Evolutionary conservation across 2,113 vertebrate species (phyloP), one percentile per base, ranked within the genome.

Genomic region (Hassar affinis): DNA sequence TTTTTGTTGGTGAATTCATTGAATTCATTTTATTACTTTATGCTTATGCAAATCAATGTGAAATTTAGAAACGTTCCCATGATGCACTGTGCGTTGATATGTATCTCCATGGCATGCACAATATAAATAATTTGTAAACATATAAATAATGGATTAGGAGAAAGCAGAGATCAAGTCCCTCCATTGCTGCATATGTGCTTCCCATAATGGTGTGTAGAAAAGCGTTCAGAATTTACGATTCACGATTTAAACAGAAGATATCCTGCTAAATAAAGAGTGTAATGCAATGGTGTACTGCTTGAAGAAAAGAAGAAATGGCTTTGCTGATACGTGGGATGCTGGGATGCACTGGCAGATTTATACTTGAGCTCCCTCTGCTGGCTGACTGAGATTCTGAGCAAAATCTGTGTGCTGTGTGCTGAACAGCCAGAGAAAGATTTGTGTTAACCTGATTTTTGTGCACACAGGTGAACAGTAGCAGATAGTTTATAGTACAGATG

Each of bases 281-380:
- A 51, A 33, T 74, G 35, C 7, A 64, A 20, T 71, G 2, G 5
- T 56, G 7, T 77, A 25, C 4, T 35, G 56, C 17, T 76, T 54
- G 22, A 57, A 17, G 17, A 47, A 79, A 79, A 30, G 22, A 42
- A 68, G n/a, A 8, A 61, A 78, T 62, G 30, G 56, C 57, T 79
- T 84, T 68, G n/a, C 49, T 47, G 4, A 30, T 3, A 76, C 61
- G 35, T 11, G 9, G 45, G 30, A 47, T 38, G 54, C 52, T 11
- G 9, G 45, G 30, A 47, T 38, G 54, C 52, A 3, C 52, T 42
- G 45, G 45, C 45, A 72, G 11, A 30, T 25, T 51, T 89, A 83
- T 88, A 85, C 79, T 88, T 1, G 79, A 78, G 82, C 86, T 85
- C 88, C 91, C 87, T 80, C 92, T 91, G 38, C 57, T 91, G 91